Percentiles rank a stretch among this genome's conserved stretches.
Conservation (phyloP, 2,888 invertebrate species). For the Desoria tigrina region DNA sequence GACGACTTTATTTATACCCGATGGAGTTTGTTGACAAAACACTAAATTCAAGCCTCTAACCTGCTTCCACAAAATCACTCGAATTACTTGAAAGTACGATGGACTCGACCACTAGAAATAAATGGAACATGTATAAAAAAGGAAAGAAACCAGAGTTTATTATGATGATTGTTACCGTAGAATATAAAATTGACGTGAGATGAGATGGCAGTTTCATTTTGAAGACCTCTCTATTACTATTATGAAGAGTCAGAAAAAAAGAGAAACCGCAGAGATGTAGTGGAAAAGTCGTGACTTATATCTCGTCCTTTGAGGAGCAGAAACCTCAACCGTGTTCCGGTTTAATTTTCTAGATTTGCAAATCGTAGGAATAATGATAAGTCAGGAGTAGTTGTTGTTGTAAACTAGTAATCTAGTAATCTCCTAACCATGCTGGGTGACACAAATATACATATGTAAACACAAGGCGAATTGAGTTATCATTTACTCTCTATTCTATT, state of each 20-base stretch:
- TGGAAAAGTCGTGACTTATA: constrained; percentile 19
- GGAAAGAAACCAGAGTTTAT: no score
- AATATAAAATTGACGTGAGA: not conserved
- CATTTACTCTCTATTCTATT: not conserved
- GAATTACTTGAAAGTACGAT: no score
- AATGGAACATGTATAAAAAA: no score
- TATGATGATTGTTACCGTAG: not conserved
- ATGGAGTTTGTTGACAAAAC: no score
- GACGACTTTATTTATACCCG: no score
- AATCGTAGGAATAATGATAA: not conserved
- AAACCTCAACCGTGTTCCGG: constrained; percentile 11
- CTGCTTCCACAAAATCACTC: no score
- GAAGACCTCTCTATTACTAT: no score
- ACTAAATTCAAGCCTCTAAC: no score
- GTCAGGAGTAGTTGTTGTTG: no score
- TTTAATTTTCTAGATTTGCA: constrained; percentile 16
- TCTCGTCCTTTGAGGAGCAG: constrained; percentile 1
- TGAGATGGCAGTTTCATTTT: constrained; percentile 13
- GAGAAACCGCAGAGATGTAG: constrained; percentile 6
- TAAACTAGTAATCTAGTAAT: not conserved
- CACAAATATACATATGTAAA: not conserved
- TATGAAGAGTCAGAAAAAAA: constrained; percentile 5
- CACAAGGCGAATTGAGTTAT: not conserved
- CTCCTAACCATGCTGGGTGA: not conserved
- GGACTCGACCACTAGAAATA: no score